Conservation (phyloP, 2,797 vertebrate species). For the Phyllotis vaccarum region DNA sequence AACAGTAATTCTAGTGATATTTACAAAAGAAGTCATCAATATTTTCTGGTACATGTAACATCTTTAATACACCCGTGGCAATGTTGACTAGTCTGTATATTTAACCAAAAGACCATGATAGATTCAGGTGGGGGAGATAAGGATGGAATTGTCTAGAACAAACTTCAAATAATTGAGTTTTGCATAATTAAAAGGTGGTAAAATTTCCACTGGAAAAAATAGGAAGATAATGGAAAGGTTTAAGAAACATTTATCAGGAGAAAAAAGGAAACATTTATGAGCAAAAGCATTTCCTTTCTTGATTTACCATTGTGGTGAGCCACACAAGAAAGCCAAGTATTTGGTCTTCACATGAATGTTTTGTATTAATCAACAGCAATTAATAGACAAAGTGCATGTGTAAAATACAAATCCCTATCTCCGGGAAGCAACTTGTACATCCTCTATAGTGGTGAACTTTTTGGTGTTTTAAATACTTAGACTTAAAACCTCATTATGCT, state of each 20-base stretch:
- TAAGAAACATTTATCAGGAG: slow-evolving; percentile 4
- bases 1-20: slow-evolving; percentile 36
- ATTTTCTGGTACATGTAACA: not conserved
- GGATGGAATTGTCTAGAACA: slow-evolving; percentile 15
- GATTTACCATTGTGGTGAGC: slow-evolving; percentile 61
- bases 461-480: not conserved
- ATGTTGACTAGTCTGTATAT: not conserved
- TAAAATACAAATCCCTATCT: not conserved
- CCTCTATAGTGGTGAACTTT: not conserved
- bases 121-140: not conserved
- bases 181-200: slow-evolving; percentile 62
- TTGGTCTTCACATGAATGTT: slow-evolving; percentile 37
- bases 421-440: not conserved
- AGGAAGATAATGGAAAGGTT: slow-evolving; percentile 52
- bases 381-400: slow-evolving; percentile 27
- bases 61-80: not conserved
- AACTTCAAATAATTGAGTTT: slow-evolving; percentile 52
- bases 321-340: slow-evolving; percentile 36
- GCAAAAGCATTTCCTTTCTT: slow-evolving; percentile 62
- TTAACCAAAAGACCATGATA: slow-evolving; percentile 1
- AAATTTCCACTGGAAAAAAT: slow-evolving; percentile 55
- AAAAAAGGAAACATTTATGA: slow-evolving; percentile 14
- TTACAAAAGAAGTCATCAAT: slow-evolving; percentile 20
- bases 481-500: slow-evolving; percentile 22
- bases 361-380: slow-evolving; percentile 54